phyloP scores from a whole-genome alignment of 2,797 vertebrate species.

The Tinamus major region DNA sequence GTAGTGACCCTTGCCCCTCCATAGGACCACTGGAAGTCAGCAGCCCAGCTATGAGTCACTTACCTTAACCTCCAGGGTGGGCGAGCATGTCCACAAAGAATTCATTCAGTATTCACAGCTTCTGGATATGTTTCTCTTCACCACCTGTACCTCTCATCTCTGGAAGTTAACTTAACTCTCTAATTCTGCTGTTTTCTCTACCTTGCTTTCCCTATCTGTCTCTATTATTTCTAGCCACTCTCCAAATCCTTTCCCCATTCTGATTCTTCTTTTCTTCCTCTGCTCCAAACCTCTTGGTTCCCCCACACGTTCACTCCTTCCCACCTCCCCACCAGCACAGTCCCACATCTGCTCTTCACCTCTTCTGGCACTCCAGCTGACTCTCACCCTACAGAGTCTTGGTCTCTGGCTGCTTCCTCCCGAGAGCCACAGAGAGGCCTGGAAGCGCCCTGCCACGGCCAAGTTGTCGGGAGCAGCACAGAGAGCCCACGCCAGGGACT shows the following conservation, averaged over 20 bases:
- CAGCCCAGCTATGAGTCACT: accelerated
- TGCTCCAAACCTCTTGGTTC: no score
- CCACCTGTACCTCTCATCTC: no score
- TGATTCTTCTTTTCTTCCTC: not conserved
- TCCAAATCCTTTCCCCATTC: no score
- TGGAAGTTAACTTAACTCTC: no score
- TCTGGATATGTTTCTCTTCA: accelerated
- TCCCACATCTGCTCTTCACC: not conserved
- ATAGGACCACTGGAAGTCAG: accelerated
- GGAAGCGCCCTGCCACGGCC: not conserved
- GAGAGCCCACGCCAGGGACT: no score
- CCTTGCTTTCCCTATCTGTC: not conserved
- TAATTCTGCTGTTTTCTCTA: no score
- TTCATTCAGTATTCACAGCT: not conserved
- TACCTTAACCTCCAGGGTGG: accelerated
- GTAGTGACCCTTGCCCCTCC: not conserved
- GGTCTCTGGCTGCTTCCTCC: no score
- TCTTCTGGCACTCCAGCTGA: not conserved
- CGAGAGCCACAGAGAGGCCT: no score
- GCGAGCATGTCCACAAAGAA: accelerated
- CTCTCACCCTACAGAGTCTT: not conserved
- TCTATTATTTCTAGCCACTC: not conserved
- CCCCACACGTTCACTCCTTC: not conserved
- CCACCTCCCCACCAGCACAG: no score
- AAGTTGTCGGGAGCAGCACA: not conserved